Evolutionary conservation across 2,113 vertebrate species (phyloP).

Genomic region (Dipodomys spectabilis): DNA sequence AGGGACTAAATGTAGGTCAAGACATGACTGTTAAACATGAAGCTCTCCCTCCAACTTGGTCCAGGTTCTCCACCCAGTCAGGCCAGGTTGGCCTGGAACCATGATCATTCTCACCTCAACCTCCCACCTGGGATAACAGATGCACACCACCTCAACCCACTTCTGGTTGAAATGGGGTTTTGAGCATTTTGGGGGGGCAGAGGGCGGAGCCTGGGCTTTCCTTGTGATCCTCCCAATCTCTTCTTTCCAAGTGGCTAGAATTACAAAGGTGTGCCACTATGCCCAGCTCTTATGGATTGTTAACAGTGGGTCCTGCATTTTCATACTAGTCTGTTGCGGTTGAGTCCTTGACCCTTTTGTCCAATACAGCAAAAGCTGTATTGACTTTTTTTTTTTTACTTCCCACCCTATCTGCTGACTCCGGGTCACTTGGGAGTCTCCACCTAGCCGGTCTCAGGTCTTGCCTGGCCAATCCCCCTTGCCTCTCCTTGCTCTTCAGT

Average conservation of each 20-base stretch:
- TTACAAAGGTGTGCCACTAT: too few relatives aligned
- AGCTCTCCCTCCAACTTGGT: too few relatives aligned
- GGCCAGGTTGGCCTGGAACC: too few relatives aligned
- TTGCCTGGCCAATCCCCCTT: not conserved
- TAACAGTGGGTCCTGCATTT: too few relatives aligned
- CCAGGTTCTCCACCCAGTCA: too few relatives aligned
- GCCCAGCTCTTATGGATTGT: not conserved
- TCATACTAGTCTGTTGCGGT: not conserved
- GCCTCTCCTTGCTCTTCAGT: not conserved
- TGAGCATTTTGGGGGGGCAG: too few relatives aligned
- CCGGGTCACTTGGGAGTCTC: not conserved
- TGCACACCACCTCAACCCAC: not conserved
- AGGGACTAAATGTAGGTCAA: not conserved
- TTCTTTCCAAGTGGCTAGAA: too few relatives aligned
- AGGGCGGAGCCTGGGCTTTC: not conserved
- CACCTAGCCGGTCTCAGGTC: not conserved
- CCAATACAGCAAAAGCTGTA: not conserved
- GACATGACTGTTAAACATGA: conserved; percentile 10
- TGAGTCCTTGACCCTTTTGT: not conserved
- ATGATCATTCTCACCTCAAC: too few relatives aligned
- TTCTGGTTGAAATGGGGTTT: not conserved
- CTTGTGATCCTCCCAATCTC: too few relatives aligned
- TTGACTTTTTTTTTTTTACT: not conserved
- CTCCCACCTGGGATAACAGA: too few relatives aligned
- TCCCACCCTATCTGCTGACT: not conserved